Conservation (phyloP, 2,797 vertebrate species). For the Tachyglossus aculeatus region DNA sequence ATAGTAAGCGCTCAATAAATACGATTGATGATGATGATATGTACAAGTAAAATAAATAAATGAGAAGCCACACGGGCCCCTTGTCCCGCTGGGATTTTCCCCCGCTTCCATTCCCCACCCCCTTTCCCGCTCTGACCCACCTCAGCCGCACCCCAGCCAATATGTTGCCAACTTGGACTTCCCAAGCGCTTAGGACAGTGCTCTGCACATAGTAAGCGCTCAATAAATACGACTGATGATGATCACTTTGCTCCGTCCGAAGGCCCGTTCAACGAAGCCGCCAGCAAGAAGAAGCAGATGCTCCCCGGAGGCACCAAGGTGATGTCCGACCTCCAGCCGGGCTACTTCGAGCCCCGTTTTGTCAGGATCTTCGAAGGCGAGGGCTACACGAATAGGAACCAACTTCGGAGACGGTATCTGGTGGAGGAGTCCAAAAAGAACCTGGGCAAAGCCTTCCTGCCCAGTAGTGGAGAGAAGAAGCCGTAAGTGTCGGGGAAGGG, state of each 20-base stretch:
- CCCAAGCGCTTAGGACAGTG: no score
- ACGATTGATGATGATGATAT: no score
- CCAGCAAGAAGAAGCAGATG: constrained; percentile 84
- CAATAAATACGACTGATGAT: no score
- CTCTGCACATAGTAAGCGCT: no score
- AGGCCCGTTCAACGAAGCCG: constrained; percentile 87
- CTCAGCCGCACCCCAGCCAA: no score
- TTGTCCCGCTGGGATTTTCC: no score
- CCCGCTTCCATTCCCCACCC: no score
- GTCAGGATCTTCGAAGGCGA: constrained; percentile 83
- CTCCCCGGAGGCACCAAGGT: constrained; percentile 73
- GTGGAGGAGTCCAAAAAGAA: constrained; percentile 85
- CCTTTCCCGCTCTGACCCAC: no score
- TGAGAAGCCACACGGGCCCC: no score
- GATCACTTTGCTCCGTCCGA: constrained; percentile 70
- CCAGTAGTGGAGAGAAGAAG: constrained; percentile 79
- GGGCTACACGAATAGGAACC: constrained; percentile 77
- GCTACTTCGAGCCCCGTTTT: constrained; percentile 85
- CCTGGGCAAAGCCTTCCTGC: constrained; percentile 83
- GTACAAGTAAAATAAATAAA: no score
- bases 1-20: no score
- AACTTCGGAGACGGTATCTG: constrained; percentile 75
- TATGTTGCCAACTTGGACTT: no score
- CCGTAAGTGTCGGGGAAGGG: constrained; percentile 73
- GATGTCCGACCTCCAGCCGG: constrained; percentile 78